Evolutionary conservation across 2,797 vertebrate genomes (phyloP).

Genomic region (Meda fulgida): DNA sequence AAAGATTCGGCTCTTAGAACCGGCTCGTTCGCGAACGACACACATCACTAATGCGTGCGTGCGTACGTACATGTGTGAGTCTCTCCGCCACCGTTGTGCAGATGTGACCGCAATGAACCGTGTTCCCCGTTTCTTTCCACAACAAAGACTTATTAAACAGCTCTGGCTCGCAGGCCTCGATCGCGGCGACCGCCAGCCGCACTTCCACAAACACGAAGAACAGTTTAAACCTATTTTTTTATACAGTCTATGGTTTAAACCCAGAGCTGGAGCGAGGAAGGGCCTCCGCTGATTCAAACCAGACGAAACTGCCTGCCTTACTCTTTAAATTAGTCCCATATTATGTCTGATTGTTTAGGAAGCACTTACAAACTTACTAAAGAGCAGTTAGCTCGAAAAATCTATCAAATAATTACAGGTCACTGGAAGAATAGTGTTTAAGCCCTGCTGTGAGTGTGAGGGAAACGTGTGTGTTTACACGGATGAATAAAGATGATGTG

Average conservation of each 20-base stretch:
- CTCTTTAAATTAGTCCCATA: slow-evolving; percentile 61
- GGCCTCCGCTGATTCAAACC: slow-evolving; percentile 80
- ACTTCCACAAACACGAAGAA: slow-evolving; percentile 87
- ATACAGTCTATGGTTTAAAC: slow-evolving; percentile 59
- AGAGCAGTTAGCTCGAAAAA: slow-evolving; percentile 59
- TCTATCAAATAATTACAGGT: slow-evolving; percentile 59
- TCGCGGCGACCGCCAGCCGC: slow-evolving; percentile 80
- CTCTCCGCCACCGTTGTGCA: slow-evolving; percentile 73
- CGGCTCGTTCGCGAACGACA: too few relatives aligned
- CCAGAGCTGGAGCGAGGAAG: slow-evolving; percentile 66
- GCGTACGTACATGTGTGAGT: slow-evolving; percentile 35
- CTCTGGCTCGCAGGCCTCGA: slow-evolving; percentile 79
- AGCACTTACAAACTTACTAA: slow-evolving; percentile 60
- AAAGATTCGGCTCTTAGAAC: too few relatives aligned
- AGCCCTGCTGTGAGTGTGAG: neutral
- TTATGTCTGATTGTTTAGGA: slow-evolving; percentile 60
- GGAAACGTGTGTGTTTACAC: slow-evolving; percentile 12
- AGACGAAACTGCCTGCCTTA: slow-evolving; percentile 73
- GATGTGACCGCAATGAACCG: slow-evolving; percentile 72
- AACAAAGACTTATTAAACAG: slow-evolving; percentile 85
- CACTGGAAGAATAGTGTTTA: slow-evolving; percentile 38
- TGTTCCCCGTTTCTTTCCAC: slow-evolving; percentile 70
- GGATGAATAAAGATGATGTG: neutral
- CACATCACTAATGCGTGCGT: neutral
- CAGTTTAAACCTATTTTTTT: slow-evolving; percentile 74